A percentile compares a stretch with the other conserved stretches of the same genome.
Evolutionary conservation across 2,888 invertebrate genomes (phyloP).

Genomic region (Perithous albicinctus): DNA sequence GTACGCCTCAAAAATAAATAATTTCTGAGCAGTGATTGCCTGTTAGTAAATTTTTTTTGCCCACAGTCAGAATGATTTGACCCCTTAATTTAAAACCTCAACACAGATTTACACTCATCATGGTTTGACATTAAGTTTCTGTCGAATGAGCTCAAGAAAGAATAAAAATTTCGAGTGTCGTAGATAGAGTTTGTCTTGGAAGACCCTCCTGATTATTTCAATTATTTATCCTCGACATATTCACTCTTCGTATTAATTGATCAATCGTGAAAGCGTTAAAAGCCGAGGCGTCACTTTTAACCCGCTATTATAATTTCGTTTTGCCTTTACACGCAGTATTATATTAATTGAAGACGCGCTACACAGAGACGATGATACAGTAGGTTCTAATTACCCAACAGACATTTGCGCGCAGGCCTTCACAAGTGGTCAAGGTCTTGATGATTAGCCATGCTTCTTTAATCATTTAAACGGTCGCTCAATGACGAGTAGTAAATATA

Average conservation of each 20-base stretch:
- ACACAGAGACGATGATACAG: neutral
- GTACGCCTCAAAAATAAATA: too few relatives aligned
- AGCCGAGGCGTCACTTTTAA: neutral
- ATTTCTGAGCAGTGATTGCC: too few relatives aligned
- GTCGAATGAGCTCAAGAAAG: neutral
- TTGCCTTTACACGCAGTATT: neutral
- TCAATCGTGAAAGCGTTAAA: neutral
- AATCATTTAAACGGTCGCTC: conserved; percentile 55
- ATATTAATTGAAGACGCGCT: neutral
- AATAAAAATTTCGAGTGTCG: neutral
- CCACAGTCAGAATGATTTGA: neutral
- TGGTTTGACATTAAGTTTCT: neutral
- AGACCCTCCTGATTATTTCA: neutral
- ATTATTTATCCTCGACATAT: neutral
- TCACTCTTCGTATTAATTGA: neutral
- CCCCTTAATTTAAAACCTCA: neutral
- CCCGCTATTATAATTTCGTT: neutral
- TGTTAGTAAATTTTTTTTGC: too few relatives aligned
- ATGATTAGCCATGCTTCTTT: conserved; percentile 58
- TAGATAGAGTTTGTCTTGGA: neutral
- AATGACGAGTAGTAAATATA: conserved; percentile 36
- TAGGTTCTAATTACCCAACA: conserved; percentile 34
- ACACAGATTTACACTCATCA: neutral
- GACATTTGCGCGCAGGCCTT: neutral
- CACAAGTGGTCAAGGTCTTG: conserved; percentile 32